Conservation (phyloP, 2,888 invertebrate species). For the Andricus quercusramuli region DNA sequence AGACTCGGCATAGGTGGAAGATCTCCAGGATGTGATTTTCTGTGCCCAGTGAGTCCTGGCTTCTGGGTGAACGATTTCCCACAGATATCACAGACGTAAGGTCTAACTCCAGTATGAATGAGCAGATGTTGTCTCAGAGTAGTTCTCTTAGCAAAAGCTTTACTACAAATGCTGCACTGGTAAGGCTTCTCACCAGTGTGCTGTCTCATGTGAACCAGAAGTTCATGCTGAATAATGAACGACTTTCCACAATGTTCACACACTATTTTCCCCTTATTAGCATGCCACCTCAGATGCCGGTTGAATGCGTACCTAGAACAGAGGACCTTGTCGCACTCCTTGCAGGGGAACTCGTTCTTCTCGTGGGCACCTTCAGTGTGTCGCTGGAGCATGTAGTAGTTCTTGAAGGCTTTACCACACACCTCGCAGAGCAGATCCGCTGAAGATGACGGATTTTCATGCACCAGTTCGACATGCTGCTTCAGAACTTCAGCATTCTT, state of each 20-base stretch:
- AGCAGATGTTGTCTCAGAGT: slow-evolving; percentile 57
- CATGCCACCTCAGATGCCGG: slow-evolving; percentile 55
- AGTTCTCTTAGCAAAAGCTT: slow-evolving; percentile 52
- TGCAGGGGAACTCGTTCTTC: slow-evolving; percentile 53
- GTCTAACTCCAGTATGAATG: slow-evolving; percentile 57
- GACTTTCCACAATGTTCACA: slow-evolving; percentile 59
- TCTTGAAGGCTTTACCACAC: slow-evolving; percentile 57
- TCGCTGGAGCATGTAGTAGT: slow-evolving; percentile 53
- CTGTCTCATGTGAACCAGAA: slow-evolving; percentile 68
- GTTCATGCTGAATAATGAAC: slow-evolving; percentile 56
- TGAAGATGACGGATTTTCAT: background rate
- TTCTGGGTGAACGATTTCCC: slow-evolving; percentile 64
- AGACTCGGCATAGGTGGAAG: slow-evolving; percentile 59
- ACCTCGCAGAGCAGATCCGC: slow-evolving; percentile 51
- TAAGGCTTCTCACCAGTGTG: slow-evolving; percentile 70
- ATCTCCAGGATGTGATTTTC: slow-evolving; percentile 59
- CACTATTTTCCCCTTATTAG: slow-evolving; percentile 48
- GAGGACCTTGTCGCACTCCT: slow-evolving; percentile 55
- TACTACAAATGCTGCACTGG: slow-evolving; percentile 66
- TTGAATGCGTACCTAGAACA: slow-evolving; percentile 54
- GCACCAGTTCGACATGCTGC: slow-evolving; percentile 40
- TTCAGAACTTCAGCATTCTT: slow-evolving; percentile 9
- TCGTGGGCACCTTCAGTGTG: slow-evolving; percentile 58
- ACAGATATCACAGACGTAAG: slow-evolving; percentile 62
- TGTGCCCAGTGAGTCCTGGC: slow-evolving; percentile 60